Conservation (phyloP, 2,888 invertebrate genomes). For the Stenodera caucasica region DNA sequence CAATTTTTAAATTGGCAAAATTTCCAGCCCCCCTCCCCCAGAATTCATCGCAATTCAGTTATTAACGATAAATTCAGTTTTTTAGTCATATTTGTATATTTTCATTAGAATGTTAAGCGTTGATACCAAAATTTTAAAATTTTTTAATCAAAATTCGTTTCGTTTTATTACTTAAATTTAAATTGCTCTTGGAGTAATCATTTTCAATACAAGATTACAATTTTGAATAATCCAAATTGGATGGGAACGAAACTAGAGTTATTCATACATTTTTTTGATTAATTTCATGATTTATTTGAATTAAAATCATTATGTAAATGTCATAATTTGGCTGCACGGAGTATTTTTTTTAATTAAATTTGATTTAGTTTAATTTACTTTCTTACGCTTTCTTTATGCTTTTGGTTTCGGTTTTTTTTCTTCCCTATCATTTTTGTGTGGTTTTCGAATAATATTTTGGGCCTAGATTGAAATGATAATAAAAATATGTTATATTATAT, state of each 20-base stretch:
- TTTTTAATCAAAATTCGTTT: too few species aligned
- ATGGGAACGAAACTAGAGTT: conserved; percentile 47
- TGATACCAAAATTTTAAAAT: too few species aligned
- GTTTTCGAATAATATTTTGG: conserved; percentile 11
- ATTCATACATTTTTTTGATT: conserved; percentile 37
- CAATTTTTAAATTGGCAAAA: too few species aligned
- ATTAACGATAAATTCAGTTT: too few species aligned
- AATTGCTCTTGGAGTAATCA: too few species aligned
- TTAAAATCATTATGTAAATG: conserved; percentile 28
- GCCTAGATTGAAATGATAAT: conserved; percentile 29
- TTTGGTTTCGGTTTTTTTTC: conserved; percentile 35
- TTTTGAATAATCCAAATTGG: too few species aligned
- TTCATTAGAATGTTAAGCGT: too few species aligned
- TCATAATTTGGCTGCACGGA: conserved; percentile 43
- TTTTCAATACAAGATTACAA: too few species aligned
- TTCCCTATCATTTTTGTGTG: conserved; percentile 10
- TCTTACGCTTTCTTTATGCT: conserved; percentile 37
- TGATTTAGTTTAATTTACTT: not conserved
- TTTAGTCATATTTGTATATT: too few species aligned
- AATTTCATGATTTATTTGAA: conserved; percentile 30
- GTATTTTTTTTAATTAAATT: not conserved
- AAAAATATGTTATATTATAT: conserved; percentile 30
- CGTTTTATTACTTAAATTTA: too few species aligned
- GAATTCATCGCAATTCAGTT: too few species aligned
- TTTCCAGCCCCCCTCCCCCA: too few species aligned